phyloP scores from a whole-genome alignment of 2,888 invertebrate species.

The Ypsolopha scabrella region DNA sequence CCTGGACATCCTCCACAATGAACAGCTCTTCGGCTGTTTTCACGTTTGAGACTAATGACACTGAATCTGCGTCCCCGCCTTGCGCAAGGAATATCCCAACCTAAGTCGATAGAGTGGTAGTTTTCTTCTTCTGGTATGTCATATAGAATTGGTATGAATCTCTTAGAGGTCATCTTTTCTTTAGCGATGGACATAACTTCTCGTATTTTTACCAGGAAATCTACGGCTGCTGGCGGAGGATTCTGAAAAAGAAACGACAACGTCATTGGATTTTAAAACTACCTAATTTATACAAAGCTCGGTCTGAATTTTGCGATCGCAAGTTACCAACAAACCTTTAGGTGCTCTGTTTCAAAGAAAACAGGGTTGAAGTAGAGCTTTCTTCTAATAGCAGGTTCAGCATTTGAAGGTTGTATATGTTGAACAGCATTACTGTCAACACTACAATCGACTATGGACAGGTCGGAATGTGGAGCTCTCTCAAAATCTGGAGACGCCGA shows the following conservation, averaged over 20 bases:
- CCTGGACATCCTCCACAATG: constrained; percentile 78
- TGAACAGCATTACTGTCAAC: constrained; percentile 31
- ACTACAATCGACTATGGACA: constrained; percentile 56
- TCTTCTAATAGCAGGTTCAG: constrained; percentile 68
- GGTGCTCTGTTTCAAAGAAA: constrained; percentile 87
- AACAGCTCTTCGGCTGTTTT: constrained; percentile 69
- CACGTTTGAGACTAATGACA: constrained; percentile 71
- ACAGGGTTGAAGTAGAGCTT: constrained; percentile 92
- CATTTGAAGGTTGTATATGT: constrained; percentile 40
- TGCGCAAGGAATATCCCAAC: constrained; percentile 60
- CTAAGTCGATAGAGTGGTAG: constrained; percentile 56
- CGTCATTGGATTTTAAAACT: background rate
- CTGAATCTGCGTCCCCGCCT: constrained; percentile 66
- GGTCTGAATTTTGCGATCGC: no score
- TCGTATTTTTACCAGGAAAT: constrained; percentile 88
- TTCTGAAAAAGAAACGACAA: constrained; percentile 65
- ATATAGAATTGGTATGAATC: constrained; percentile 81
- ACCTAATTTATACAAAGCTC: background rate
- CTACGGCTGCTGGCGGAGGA: constrained; percentile 91
- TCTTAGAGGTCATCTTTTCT: constrained; percentile 86
- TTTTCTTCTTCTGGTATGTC: constrained; percentile 85
- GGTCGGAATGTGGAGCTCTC: constrained; percentile 57
- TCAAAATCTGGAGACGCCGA: constrained; percentile 57
- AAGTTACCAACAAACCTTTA: constrained; percentile 68
- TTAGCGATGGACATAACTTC: constrained; percentile 91